Base-by-base conservation (phyloP, 2,797 vertebrate genomes). In the Gobionotothen gibberifrons region DNA sequence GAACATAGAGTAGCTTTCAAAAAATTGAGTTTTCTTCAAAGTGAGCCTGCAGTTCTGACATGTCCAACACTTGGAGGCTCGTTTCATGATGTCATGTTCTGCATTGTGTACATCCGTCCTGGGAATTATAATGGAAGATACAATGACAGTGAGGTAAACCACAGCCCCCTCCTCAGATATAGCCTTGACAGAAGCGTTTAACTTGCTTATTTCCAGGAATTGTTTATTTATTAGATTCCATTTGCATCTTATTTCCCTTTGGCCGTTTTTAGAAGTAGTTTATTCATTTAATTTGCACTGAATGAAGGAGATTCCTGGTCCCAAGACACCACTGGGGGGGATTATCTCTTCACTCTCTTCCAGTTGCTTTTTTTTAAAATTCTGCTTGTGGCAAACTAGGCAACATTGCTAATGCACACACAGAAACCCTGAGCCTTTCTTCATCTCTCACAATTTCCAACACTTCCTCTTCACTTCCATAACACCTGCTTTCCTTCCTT, bases 331-430 rank as follows among this genome's bases (percentile, higher is more conserved):
- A 19, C 60, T 47, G 59, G 76, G 71, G 75, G 75, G 79, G 81
- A 89, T 81, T 76, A 81, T 83, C 61, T 63, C 52, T 46, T 79
- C 21, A 4, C 60, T 82, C 12, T 69, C 58, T 82, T 46, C 48
- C 15, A 55, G 40, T 79, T 74, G 60, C 85, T 69, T 57, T 85
- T 90, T 90, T 86, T 84, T n/a, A n/a, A n/a, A 85, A 75, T 84
- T 66, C 68, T 69, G 67, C 39, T 74, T 55, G 72, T 82, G 47
- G 65, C 44, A 83, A 78, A 74, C 47, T 17, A 71, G 47, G 61
- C 70, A 82, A 62, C 63, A 75, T 68, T 46, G 3, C 72, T 60
- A 58, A 51, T 44, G 42, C 83, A 76, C 57, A 48, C 19, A 32
- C 48, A 49, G 5, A 78, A 74, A 60, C 74, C 4, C 54, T 54